A percentile compares a stretch with the other conserved stretches of the same genome.
phyloP scores from a whole-genome alignment of 1,140 invertebrate genomes.

The Drosophila elegans region DNA sequence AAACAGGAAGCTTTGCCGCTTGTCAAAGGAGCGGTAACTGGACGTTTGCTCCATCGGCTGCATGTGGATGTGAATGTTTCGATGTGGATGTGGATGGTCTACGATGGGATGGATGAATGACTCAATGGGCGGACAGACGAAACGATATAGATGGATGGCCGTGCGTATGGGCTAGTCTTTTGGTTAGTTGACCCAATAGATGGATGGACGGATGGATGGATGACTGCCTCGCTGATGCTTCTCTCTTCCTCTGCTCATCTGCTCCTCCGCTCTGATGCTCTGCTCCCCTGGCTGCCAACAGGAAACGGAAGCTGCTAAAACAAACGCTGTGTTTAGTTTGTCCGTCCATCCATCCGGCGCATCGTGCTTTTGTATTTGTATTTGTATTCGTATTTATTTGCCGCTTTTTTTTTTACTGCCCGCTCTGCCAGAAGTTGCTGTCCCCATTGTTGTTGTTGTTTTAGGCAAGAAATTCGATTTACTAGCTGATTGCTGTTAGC shows the following conservation, averaged over 20 bases:
- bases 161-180: slow-evolving; percentile 74
- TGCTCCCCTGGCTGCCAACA: slow-evolving; percentile 45
- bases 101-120: slow-evolving; percentile 63
- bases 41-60: slow-evolving; percentile 62
- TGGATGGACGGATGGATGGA: slow-evolving; percentile 49
- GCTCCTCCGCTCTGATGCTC: slow-evolving; percentile 7
- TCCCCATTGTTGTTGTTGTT: slow-evolving; percentile 64
- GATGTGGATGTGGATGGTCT: slow-evolving; percentile 51
- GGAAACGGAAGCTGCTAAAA: slow-evolving; percentile 83
- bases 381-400: slow-evolving; percentile 75
- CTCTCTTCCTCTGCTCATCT: slow-evolving; percentile 10
- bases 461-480: slow-evolving; percentile 82
- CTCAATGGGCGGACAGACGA: slow-evolving; percentile 33
- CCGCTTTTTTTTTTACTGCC: slow-evolving; percentile 18
- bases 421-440: slow-evolving; percentile 35
- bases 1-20: slow-evolving; percentile 66
- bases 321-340: slow-evolving; percentile 80
- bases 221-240: slow-evolving; percentile 49
- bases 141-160: slow-evolving; percentile 72
- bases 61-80: slow-evolving; percentile 54
- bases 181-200: slow-evolving; percentile 70
- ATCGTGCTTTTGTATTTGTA: slow-evolving; percentile 39
- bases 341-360: slow-evolving; percentile 35
- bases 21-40: slow-evolving; percentile 72
- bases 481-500: slow-evolving; percentile 81